Evolutionary conservation across 1,140 invertebrate genomes (phyloP).

Genomic region (Drosophila auraria): DNA sequence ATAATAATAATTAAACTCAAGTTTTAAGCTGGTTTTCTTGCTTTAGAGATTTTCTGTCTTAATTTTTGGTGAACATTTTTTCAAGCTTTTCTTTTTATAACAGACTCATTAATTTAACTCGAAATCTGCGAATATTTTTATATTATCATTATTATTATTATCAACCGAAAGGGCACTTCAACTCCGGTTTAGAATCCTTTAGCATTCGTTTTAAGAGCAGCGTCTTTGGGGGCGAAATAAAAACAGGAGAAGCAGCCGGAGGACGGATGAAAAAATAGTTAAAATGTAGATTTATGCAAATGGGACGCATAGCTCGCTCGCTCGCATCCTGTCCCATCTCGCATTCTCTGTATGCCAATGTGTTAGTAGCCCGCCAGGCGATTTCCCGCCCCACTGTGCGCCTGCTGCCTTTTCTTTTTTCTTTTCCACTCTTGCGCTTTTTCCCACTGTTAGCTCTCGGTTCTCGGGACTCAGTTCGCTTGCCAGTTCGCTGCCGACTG

Average conservation of each 20-base stretch:
- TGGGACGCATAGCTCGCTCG: conserved; percentile 48
- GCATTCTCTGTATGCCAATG: conserved; percentile 64
- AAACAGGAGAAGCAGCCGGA: conserved; percentile 13
- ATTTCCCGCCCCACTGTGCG: conserved; percentile 7
- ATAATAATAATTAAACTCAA: background rate
- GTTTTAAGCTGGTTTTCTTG: no score
- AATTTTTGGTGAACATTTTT: no score
- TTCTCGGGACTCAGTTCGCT: conserved; percentile 31
- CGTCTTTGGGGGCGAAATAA: conserved; percentile 31
- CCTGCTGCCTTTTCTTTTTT: background rate
- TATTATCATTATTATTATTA: background rate
- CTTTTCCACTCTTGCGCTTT: background rate
- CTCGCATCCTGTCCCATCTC: conserved; percentile 62
- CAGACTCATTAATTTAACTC: no score
- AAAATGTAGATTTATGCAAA: conserved; percentile 83
- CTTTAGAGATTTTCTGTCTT: no score
- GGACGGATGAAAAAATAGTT: conserved; percentile 55
- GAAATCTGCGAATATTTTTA: background rate
- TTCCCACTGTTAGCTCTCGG: conserved; percentile 27
- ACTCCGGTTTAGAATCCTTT: background rate
- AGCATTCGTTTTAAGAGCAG: conserved; percentile 3
- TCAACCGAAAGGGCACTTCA: background rate
- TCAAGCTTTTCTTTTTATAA: background rate
- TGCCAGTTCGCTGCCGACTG: conserved; percentile 61
- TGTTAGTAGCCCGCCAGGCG: conserved; percentile 60